Percentiles rank a stretch among this genome's conserved stretches.
Conservation (phyloP, 2,888 invertebrate genomes). For the Nymphalis c-album region DNA sequence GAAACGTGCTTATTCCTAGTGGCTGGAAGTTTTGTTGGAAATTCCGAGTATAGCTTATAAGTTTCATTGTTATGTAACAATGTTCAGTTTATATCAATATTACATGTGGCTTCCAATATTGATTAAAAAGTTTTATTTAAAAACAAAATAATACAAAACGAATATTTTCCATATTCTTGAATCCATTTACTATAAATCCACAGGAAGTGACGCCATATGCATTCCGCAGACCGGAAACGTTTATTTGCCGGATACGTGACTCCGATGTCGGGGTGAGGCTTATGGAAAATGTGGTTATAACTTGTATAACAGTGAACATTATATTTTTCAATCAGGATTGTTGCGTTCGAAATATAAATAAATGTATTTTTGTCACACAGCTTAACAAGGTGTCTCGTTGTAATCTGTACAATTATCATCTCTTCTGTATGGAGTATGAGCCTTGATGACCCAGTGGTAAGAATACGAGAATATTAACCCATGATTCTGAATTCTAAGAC, state of each 20-base stretch:
- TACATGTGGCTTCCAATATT: no score
- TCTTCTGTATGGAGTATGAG: no score
- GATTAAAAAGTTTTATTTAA: no score
- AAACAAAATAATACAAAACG: no score
- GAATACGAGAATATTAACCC: no score
- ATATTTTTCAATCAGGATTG: constrained; percentile 14
- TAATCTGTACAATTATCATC: no score
- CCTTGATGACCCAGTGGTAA: no score
- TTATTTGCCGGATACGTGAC: constrained; percentile 37
- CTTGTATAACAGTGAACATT: constrained; percentile 5
- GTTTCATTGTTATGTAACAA: neutral
- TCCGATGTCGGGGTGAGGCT: constrained; percentile 15
- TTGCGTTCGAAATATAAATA: neutral
- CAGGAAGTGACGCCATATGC: constrained; percentile 34
- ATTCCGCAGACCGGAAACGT: constrained; percentile 36
- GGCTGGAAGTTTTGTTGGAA: neutral
- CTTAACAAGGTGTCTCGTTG: no score
- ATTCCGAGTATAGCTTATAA: neutral
- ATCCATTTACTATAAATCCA: constrained; percentile 31
- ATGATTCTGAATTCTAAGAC: no score
- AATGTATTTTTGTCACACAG: no score
- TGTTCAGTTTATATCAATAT: no score
- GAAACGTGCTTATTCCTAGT: constrained; percentile 5
- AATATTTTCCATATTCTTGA: constrained; percentile 10
- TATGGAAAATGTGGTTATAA: constrained; percentile 20